These are phyloP conservation scores for Poecilia velifera DNA, from an alignment of 2,797 vertebrate genomes.

Conservation along the genomic window DNA sequence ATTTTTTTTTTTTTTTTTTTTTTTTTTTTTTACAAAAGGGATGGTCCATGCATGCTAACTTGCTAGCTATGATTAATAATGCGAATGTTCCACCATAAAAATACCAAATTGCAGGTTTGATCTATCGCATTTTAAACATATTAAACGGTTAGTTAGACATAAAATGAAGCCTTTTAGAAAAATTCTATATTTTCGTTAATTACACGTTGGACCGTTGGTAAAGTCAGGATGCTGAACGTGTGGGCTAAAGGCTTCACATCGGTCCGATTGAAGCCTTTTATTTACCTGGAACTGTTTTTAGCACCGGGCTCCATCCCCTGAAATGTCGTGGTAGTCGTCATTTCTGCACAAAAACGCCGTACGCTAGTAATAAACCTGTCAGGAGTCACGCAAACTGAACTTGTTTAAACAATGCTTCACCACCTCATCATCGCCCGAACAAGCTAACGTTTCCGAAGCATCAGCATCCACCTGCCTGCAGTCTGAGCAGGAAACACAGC, in stretches of 20 bases:
- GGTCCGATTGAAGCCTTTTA: constrained; percentile 35
- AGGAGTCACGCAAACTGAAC: constrained; percentile 24
- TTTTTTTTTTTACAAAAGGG: constrained; percentile 45
- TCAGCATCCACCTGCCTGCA: constrained; percentile 67
- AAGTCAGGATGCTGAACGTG: constrained; percentile 30
- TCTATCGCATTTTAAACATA: background rate
- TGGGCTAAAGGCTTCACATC: constrained; percentile 34
- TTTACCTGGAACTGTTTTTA: constrained; percentile 85
- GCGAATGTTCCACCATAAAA: background rate
- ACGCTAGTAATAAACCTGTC: constrained; percentile 18
- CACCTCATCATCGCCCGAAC: constrained; percentile 69
- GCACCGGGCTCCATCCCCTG: constrained; percentile 83
- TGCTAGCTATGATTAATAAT: constrained; percentile 32
- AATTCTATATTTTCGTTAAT: background rate
- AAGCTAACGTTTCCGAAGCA: constrained; percentile 49
- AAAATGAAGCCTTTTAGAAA: background rate
- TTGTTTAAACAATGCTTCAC: constrained; percentile 56
- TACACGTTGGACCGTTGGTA: background rate
- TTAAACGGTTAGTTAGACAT: background rate
- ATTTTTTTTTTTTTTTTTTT: constrained; percentile 10
- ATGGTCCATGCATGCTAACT: constrained; percentile 24
- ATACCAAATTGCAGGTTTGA: constrained; percentile 42
- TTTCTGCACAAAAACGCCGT: constrained; percentile 49
- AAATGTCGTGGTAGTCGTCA: constrained; percentile 84
- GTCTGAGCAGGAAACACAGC: constrained; percentile 10